Conservation (phyloP, 2,888 invertebrate species). For the Cremastinae sp. region DNA sequence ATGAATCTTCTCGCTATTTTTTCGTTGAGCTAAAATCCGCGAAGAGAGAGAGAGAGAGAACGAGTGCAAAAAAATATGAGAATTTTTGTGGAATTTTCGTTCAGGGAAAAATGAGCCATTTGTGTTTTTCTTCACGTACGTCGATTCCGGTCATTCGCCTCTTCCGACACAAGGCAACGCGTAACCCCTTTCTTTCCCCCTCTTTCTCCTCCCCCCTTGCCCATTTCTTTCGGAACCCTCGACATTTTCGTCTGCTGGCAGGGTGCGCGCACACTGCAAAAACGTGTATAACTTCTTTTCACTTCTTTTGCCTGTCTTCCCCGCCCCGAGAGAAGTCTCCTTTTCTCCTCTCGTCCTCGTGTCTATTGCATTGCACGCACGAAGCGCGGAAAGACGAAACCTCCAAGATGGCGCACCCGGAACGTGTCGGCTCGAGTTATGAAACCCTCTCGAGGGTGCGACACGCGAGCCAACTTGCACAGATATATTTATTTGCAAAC, state of each 20-base stretch:
- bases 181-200: neutral
- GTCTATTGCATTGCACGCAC: conserved; percentile 39
- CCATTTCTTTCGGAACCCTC: too few relatives aligned
- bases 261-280: conserved; percentile 14
- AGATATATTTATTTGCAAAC: conserved; percentile 27
- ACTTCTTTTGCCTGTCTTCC: neutral
- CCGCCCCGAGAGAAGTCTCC: neutral
- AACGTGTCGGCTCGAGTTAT: conserved; percentile 72
- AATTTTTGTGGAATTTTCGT: neutral
- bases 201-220: too few relatives aligned
- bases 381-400: conserved; percentile 63
- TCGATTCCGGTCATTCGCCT: conserved; percentile 49
- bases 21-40: too few relatives aligned
- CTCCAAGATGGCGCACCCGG: conserved; percentile 70
- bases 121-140: conserved; percentile 41
- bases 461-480: conserved; percentile 10
- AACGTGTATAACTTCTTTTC: conserved; percentile 5
- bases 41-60: neutral
- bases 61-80: conserved; percentile 7
- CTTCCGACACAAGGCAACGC: neutral
- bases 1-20: too few relatives aligned
- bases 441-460: conserved; percentile 67
- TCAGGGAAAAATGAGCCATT: conserved; percentile 22
- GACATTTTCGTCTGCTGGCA: conserved; percentile 34
- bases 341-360: conserved; percentile 7